Evolutionary conservation across 2,888 invertebrate genomes (phyloP).

Genomic region (Galerucella pusilla): DNA sequence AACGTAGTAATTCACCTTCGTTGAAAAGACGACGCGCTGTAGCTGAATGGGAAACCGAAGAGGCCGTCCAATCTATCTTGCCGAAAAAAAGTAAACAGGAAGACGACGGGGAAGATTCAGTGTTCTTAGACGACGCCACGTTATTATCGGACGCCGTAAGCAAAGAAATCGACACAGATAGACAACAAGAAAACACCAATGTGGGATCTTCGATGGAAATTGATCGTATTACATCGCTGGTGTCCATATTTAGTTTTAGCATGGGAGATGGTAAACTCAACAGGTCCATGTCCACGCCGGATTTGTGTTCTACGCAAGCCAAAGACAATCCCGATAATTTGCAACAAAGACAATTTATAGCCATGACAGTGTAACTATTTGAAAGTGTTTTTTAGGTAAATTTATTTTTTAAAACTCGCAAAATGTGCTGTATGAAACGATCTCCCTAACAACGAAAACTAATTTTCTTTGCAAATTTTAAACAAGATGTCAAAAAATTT

Average conservation of each 20-base stretch:
- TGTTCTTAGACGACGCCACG: constrained; percentile 65
- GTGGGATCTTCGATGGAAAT: constrained; percentile 67
- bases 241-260: constrained; percentile 71
- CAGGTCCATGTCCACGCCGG: constrained; percentile 68
- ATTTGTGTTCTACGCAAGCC: constrained; percentile 69
- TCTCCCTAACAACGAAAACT: constrained; percentile 29
- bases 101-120: constrained; percentile 62
- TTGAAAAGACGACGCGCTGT: constrained; percentile 66
- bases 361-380: constrained; percentile 67
- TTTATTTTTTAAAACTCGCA: constrained; percentile 21
- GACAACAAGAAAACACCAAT: constrained; percentile 22
- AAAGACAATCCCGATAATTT: constrained; percentile 64
- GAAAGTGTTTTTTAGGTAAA: constrained; percentile 30
- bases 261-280: constrained; percentile 61
- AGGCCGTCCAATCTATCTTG: constrained; percentile 68
- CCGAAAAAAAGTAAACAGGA: constrained; percentile 65
- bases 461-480: constrained; percentile 47
- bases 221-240: constrained; percentile 70
- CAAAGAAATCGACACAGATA: constrained; percentile 50
- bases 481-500: background rate
- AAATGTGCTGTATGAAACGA: constrained; percentile 39
- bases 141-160: constrained; percentile 62
- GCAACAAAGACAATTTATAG: constrained; percentile 67
- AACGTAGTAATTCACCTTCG: constrained; percentile 58
- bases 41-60: constrained; percentile 69